Conservation (phyloP, 2,888 invertebrate species). For the Dasypolia templi region DNA sequence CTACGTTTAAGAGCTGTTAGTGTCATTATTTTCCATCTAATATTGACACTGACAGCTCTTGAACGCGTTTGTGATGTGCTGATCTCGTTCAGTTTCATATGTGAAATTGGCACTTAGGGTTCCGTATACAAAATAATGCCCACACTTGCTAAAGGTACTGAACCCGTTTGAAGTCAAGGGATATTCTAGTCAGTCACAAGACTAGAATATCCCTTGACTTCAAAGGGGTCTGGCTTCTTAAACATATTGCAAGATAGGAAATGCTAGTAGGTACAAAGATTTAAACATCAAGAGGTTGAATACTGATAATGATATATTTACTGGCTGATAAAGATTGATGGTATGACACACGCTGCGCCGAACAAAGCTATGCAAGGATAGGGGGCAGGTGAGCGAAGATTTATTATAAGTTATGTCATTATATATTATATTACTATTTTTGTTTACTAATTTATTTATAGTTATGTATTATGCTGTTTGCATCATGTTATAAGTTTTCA, state of each 20-base stretch:
- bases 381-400: no score
- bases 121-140: background rate
- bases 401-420: background rate
- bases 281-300: background rate
- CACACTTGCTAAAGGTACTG: background rate
- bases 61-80: no score
- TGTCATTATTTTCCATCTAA: no score
- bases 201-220: no score
- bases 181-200: no score
- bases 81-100: no score
- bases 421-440: background rate
- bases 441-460: background rate
- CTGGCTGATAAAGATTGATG: background rate
- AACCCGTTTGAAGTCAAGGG: background rate
- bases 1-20: no score
- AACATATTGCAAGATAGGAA: background rate
- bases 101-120: background rate
- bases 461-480: background rate
- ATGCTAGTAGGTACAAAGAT: background rate
- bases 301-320: background rate
- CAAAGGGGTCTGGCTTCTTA: no score
- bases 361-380: background rate
- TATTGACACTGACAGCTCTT: no score
- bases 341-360: background rate
- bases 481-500: background rate